Base-by-base conservation (phyloP, 1,140 invertebrate species). In the Eulimnadia texana region DNA sequence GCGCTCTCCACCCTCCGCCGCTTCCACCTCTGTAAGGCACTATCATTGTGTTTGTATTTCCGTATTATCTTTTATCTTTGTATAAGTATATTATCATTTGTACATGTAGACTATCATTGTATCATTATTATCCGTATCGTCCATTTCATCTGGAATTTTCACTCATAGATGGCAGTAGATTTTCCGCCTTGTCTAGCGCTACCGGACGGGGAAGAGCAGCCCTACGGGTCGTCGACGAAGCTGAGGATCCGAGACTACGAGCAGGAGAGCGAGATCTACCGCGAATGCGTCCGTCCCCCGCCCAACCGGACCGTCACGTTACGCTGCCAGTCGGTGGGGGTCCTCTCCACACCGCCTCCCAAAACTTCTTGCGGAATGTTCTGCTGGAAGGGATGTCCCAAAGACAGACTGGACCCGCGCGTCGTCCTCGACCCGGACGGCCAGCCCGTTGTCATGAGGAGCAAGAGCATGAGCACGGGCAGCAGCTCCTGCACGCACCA, bases 301-400 rank as follows among this genome's bases (percentile, higher is more conserved):
- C 84, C 84, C 20, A 86, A 86, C 67, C 78, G 80, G 67, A 85
- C 82, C 42, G 79, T 84, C 27, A 79, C 81, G 10, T 83, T 82
- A 67, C 73, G 80, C 64, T 81, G 80, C 53, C 77, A 74, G 69
- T 81, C 77, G 62, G 76, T 76, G 63, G 74, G 70, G 6, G 69
- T 73, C 33, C 65, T 76, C 63, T 71, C 67, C 64, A 27, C 13
- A n/a, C 28, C 9, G 3, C 1, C 13, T 20, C 16, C 55, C 11
- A 55, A 22, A 27, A 11, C 19, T 16, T 42, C 55, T 3, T 57
- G 27, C 1, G 27, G 27, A 27, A 57, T 57, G 24, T 11, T 57
- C 27, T 27, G 27, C 28, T 27, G 27, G 27, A 29, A 56, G 24
- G 24, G 55, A 23, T 57, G 55, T 27, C 55, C 11, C 27, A 25